A percentile compares a stretch with the other conserved stretches of the same genome.
Conservation (phyloP, 2,888 invertebrate genomes). For the Teinopalpus imperialis region DNA sequence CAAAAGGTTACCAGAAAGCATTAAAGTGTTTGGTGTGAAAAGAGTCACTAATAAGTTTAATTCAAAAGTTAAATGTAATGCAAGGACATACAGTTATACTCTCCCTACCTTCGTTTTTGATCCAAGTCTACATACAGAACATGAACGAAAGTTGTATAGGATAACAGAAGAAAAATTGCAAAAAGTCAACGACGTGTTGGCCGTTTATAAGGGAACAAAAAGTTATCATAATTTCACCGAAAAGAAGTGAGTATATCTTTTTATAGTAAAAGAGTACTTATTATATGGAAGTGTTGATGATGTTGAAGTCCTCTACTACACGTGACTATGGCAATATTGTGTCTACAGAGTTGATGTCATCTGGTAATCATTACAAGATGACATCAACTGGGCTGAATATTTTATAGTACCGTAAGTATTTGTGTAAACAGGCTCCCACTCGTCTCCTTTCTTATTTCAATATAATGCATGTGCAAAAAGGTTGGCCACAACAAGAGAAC, state of each 20-base stretch:
- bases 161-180: constrained; percentile 83
- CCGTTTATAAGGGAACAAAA: constrained; percentile 90
- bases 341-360: no score
- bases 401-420: no score
- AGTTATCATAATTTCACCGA: constrained; percentile 99
- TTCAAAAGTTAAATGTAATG: constrained; percentile 95
- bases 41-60: constrained; percentile 97
- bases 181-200: constrained; percentile 86
- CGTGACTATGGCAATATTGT: no score
- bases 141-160: constrained; percentile 83
- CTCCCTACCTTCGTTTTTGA: constrained; percentile 95
- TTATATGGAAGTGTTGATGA: no score
- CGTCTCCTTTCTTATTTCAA: no score
- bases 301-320: no score
- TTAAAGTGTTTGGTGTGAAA: constrained; percentile 91
- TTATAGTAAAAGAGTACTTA: no score
- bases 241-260: constrained; percentile 85
- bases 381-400: no score
- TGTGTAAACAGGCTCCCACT: no score
- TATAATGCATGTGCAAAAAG: no score
- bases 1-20: constrained; percentile 89
- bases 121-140: constrained; percentile 60
- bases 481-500: no score
- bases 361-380: no score
- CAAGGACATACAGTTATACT: constrained; percentile 96